A percentile compares a stretch with the other conserved stretches of the same genome.
phyloP scores from a whole-genome alignment of 2,797 vertebrate genomes.

The Spondyliosoma cantharus region DNA sequence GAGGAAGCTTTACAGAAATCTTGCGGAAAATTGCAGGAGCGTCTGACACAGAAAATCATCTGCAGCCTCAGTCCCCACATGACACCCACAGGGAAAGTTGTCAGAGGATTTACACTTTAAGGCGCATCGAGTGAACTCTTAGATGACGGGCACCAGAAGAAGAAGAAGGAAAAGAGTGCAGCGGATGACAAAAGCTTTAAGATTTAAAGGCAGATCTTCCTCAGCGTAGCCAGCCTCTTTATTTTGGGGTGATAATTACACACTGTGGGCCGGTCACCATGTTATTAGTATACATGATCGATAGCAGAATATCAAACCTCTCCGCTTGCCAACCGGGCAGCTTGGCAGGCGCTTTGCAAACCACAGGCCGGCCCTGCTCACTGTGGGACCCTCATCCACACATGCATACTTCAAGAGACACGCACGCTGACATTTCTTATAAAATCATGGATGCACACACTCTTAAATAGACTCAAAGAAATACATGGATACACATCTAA shows the following conservation, averaged over 20 bases:
- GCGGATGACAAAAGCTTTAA: slow-evolving; percentile 48
- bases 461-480: slow-evolving; percentile 39
- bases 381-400: slow-evolving; percentile 37
- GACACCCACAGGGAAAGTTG: slow-evolving; percentile 33
- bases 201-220: slow-evolving; percentile 56
- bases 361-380: slow-evolving; percentile 69
- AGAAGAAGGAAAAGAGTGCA: slow-evolving; percentile 21
- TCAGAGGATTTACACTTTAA: slow-evolving; percentile 35
- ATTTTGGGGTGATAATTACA: slow-evolving; percentile 84
- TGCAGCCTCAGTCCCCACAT: slow-evolving; percentile 20
- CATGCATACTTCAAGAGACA: slow-evolving; percentile 7
- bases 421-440: slow-evolving; percentile 7
- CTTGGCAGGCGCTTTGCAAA: slow-evolving; percentile 63
- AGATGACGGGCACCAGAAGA: background rate
- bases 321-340: slow-evolving; percentile 52
- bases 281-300: slow-evolving; percentile 83
- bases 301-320: slow-evolving; percentile 81
- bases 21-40: slow-evolving; percentile 32
- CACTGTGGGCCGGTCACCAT: slow-evolving; percentile 63
- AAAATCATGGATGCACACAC: slow-evolving; percentile 20
- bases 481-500: slow-evolving; percentile 27
- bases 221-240: slow-evolving; percentile 69
- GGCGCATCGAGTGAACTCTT: slow-evolving; percentile 32
- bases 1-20: slow-evolving; percentile 31
- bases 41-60: slow-evolving; percentile 41